These are phyloP conservation scores for Limnephilus marmoratus DNA, from an alignment of 2,888 invertebrate species.

Conservation along the genomic window DNA sequence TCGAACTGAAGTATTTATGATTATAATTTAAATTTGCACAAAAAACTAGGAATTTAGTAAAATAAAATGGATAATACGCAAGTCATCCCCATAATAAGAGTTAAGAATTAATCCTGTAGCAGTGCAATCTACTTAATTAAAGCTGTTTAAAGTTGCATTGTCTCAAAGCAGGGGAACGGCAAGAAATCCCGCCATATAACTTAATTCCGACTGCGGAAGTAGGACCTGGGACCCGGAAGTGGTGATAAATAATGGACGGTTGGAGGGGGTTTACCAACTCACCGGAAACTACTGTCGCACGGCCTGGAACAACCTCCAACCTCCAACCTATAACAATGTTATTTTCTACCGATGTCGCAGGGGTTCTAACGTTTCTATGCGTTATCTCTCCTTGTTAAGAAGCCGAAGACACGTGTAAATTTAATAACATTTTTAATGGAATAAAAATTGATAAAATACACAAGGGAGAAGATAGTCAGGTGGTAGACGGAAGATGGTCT, in stretches of 20 bases:
- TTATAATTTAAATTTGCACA: background rate
- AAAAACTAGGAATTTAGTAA: background rate
- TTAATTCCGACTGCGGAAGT: constrained; percentile 43
- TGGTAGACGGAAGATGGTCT: too few relatives aligned
- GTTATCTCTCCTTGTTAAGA: background rate
- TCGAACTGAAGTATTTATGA: background rate
- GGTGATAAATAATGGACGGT: constrained; percentile 54
- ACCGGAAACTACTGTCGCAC: constrained; percentile 28
- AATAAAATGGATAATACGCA: background rate
- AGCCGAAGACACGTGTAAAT: background rate
- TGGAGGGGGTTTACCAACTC: constrained; percentile 29
- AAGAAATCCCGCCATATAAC: constrained; percentile 39
- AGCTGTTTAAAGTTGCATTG: constrained; percentile 26
- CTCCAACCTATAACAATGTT: background rate
- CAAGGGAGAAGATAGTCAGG: too few relatives aligned
- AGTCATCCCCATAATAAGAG: background rate
- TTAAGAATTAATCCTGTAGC: constrained; percentile 7
- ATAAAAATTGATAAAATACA: too few relatives aligned
- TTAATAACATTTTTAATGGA: too few relatives aligned
- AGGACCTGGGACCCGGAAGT: constrained; percentile 45
- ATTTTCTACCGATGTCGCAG: background rate
- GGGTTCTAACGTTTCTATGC: background rate
- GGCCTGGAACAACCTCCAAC: background rate
- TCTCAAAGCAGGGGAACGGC: background rate
- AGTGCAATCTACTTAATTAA: constrained; percentile 36